Base-by-base conservation (phyloP, 2,113 vertebrate genomes). In the Pionites leucogaster region DNA sequence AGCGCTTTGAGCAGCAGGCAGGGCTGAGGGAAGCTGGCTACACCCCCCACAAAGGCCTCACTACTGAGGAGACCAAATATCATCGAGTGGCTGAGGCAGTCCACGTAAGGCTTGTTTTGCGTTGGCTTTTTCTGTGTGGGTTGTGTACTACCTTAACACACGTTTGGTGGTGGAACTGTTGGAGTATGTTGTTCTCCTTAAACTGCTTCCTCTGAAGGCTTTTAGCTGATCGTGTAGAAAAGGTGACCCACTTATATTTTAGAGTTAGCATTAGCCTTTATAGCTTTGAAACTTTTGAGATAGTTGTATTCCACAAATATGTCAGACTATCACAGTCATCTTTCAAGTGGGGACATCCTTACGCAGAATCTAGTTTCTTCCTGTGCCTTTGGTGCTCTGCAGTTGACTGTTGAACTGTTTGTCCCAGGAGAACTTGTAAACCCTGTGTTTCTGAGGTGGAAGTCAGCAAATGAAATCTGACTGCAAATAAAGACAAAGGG, bases 31-130 rank as follows among this genome's bases (percentile, higher is more conserved):
- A 99, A 42, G 97, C 98, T 33, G 98, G 98, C 33, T 99, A 99
- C 97, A 98, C 98, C 41, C 99, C 99, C 25, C 98, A 99, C 98
- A 99, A 99, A 95, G 99, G 99, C 88, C 98, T 99, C 42, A 98
- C 98, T 80, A 98, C 99, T 4, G 99, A 99, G 96, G 99, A 99
- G 93, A 98, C 98, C 37, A 98, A 98, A 90, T 99, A 99, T 91
- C 98, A 99, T 84, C 98, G 98, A 3, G 97, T 98, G 92, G 98
- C 98, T 47, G 99, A 99, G 53, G 98, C 98, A 6, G 77, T 98
- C 67, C 98, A 99, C 1, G 99, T 99, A 98, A 99, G 99, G 97
- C 90, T 91, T 74, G 14, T 77, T 91, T 70, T 17, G 37, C 41
- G 24, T 4, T 90, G 65, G 6, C 17, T 68, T 92, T 63, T 41